Evolutionary conservation across 2,113 vertebrate genomes (phyloP), one percentile per base, ranked within the genome.

Genomic region (Chloroceryle aenea): DNA sequence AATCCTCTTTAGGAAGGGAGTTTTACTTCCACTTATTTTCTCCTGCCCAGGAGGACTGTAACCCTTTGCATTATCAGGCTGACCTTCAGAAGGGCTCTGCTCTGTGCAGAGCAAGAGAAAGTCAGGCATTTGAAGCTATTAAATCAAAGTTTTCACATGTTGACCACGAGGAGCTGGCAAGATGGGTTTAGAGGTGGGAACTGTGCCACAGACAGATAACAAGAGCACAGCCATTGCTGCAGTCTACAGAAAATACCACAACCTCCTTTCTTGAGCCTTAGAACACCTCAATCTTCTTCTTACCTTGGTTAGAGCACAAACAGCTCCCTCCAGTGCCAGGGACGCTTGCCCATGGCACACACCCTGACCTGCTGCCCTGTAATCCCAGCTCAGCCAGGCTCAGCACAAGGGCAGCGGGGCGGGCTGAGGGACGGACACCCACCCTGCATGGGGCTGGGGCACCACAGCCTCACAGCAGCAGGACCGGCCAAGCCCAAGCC

Each of bases 1-100:
- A 97, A 97, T 97, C 96, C 95, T 95, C 95, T 97, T 97, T 96
- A 78, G 76, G 55, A 71, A 75, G 89, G 47, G 79, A 92, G 89
- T 97, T 95, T 95, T 92, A 84, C 93, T 96, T 93, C 73, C 95
- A 81, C 64, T 78, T 88, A 92, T 43, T 95, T 92, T 74, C 84
- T 89, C 64, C 73, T 22, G 12, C 68, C 78, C 80, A 85, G 76
- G 59, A 97, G 68, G 68, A 71, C 89, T 71, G 34, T 63, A 92
- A 92, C 94, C 80, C 80, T 34, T 67, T 59, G 62, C 56, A 58
- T 3, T 30, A 95, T 72, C 89, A 87, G 56, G 30, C 47, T 72
- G 76, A 92, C 93, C 96, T 95, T 91, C 89, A 89, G 83, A 84
- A 95, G 56, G 29, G 59, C 80, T 90, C 68, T 14, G 29, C 48